A percentile compares a stretch with the other conserved stretches of the same genome.
phyloP scores from a whole-genome alignment of 1,140 invertebrate species.

The Cardiocondyla obscurior region DNA sequence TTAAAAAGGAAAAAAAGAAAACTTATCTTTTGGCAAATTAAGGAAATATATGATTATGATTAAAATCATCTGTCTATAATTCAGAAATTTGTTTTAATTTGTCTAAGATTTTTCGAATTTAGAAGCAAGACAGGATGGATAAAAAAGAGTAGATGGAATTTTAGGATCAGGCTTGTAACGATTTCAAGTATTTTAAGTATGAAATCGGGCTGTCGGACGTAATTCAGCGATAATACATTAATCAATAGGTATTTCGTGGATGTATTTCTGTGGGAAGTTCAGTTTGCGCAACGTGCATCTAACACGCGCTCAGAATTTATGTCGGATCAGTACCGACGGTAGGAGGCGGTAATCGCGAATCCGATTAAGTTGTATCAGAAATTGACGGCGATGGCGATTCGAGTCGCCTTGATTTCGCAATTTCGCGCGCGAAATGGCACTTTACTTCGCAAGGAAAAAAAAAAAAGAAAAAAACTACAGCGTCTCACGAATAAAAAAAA shows the following conservation, averaged over 20 bases:
- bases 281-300: neutral
- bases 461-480: too few relatives aligned
- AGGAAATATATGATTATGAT: too few relatives aligned
- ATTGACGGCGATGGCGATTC: neutral
- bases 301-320: neutral
- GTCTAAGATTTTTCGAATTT: neutral
- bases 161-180: neutral
- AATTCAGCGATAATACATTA: neutral
- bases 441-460: neutral
- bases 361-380: slow-evolving; percentile 4
- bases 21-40: too few relatives aligned
- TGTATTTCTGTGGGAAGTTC: neutral
- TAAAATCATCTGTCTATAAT: too few relatives aligned
- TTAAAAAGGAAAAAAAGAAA: too few relatives aligned
- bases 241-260: neutral
- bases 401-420: neutral
- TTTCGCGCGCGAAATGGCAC: neutral
- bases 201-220: neutral
- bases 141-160: neutral
- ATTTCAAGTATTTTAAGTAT: neutral
- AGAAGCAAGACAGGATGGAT: too few relatives aligned
- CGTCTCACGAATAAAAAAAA: too few relatives aligned
- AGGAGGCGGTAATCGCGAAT: neutral
- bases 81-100: neutral
- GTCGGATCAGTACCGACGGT: neutral